Conservation (phyloP, 2,797 vertebrate genomes). For the Malurus splendens region DNA sequence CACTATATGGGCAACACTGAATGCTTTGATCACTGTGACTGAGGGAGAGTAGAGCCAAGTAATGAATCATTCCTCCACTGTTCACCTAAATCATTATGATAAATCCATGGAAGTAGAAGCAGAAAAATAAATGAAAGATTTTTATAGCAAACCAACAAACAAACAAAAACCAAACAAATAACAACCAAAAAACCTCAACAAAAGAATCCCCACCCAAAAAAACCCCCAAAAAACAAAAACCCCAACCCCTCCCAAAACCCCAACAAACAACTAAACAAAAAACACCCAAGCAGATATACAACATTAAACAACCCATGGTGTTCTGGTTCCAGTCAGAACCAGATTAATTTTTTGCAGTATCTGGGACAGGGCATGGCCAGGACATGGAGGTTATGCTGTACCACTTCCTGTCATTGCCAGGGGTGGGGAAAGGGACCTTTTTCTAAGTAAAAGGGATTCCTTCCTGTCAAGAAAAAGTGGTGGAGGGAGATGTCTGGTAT, state of each 20-base stretch:
- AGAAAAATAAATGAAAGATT: background rate
- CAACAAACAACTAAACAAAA: too few species aligned
- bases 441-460: background rate
- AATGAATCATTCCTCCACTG: background rate
- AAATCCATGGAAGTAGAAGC: background rate
- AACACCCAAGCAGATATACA: background rate
- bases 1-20: background rate
- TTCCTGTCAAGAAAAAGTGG: background rate
- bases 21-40: background rate
- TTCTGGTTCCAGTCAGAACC: background rate
- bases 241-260: too few species aligned
- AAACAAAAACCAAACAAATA: too few species aligned
- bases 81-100: background rate
- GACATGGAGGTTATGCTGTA: background rate
- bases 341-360: background rate
- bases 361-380: background rate
- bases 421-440: background rate
- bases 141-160: background rate
- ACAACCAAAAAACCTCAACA: too few species aligned
- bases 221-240: too few species aligned
- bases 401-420: background rate
- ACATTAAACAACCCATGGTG: background rate
- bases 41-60: background rate
- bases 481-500: too few species aligned
- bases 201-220: too few species aligned